Evolutionary conservation across 2,797 vertebrate species (phyloP).

Genomic region (Phalloptychus januarius): DNA sequence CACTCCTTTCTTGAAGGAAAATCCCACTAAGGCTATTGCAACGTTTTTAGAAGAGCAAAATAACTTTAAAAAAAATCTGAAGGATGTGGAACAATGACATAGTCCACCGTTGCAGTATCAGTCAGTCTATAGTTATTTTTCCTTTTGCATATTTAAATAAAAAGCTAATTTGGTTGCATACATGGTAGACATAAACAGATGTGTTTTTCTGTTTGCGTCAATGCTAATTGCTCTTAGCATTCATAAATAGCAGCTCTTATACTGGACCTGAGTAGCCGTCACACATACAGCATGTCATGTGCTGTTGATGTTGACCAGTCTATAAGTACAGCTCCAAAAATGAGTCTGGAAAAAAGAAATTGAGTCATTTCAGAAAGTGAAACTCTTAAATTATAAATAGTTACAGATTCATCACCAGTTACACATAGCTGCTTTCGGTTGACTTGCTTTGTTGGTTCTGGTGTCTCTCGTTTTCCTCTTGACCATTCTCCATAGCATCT

Average conservation of each 20-base stretch:
- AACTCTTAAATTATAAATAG: background rate
- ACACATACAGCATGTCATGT: background rate
- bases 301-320: background rate
- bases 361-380: background rate
- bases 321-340: background rate
- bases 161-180: background rate
- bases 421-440: background rate
- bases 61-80: background rate
- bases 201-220: background rate
- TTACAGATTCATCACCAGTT: background rate
- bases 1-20: background rate
- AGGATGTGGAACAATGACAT: no score
- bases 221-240: background rate
- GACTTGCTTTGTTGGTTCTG: background rate
- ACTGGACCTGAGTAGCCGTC: constrained; percentile 15
- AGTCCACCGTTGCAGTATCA: no score
- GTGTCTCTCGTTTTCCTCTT: background rate
- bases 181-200: background rate
- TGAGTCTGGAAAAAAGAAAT: background rate
- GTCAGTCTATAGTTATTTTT: no score
- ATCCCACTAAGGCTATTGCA: background rate
- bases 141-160: background rate
- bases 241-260: constrained; percentile 10
- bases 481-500: background rate
- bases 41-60: background rate